Evolutionary conservation across 2,888 invertebrate species (phyloP).

Genomic region (Platycnemis pennipes): DNA sequence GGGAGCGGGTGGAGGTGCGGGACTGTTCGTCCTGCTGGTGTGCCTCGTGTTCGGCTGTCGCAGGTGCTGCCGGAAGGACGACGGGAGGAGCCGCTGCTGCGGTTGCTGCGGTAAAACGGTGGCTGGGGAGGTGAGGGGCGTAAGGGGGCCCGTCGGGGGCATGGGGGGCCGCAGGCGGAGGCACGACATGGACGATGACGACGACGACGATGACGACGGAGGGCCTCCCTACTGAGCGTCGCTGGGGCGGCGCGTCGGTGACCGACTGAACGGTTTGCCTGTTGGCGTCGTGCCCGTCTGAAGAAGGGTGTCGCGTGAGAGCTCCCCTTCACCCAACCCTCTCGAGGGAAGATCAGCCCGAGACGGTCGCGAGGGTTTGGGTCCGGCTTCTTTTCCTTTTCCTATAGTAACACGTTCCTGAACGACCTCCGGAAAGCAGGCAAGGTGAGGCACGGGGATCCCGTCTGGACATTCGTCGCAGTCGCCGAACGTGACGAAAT

Average conservation of each 20-base stretch:
- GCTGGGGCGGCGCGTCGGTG: constrained; percentile 62
- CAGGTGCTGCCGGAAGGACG: constrained; percentile 80
- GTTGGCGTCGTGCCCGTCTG: constrained; percentile 59
- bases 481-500: background rate
- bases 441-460: background rate
- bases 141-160: constrained; percentile 32
- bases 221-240: constrained; percentile 61
- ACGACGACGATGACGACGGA: constrained; percentile 58
- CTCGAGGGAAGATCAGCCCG: no score
- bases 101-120: constrained; percentile 72
- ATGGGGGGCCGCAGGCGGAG: constrained; percentile 52
- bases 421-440: background rate
- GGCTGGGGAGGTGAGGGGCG: constrained; percentile 49
- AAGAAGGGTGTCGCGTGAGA: background rate
- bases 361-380: background rate
- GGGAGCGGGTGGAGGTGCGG: constrained; percentile 83
- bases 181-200: constrained; percentile 65
- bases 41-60: constrained; percentile 84
- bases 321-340: background rate
- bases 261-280: constrained; percentile 61
- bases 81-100: constrained; percentile 77
- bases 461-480: background rate
- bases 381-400: background rate
- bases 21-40: constrained; percentile 82
- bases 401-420: constrained; percentile 30